A percentile compares a stretch with the other conserved stretches of the same genome.
These are phyloP conservation scores for Acanthosepion esculentum DNA, from an alignment of 2,888 invertebrate species.

Conservation along the genomic window DNA sequence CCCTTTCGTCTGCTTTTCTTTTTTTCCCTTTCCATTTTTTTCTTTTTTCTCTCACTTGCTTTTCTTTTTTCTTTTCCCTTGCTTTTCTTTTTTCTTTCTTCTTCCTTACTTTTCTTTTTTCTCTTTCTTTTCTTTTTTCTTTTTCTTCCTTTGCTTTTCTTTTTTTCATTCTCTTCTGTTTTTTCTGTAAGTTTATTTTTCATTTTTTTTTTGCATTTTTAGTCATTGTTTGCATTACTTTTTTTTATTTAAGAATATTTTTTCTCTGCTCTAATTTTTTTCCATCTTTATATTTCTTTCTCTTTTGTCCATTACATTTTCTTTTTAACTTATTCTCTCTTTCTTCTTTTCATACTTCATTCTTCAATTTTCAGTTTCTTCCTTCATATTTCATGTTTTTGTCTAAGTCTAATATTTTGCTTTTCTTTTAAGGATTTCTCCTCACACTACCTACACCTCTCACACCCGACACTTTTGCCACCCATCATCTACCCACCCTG, in stretches of 20 bases:
- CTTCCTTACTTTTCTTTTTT: background rate
- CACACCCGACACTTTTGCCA: background rate
- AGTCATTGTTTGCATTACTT: background rate
- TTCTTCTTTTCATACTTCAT: background rate
- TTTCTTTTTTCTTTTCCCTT: background rate
- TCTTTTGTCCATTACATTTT: background rate
- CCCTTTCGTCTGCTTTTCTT: background rate
- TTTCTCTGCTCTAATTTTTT: background rate
- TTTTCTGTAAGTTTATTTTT: background rate
- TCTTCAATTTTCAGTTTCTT: background rate
- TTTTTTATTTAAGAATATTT: background rate
- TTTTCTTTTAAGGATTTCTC: background rate
- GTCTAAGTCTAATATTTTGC: background rate
- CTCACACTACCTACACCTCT: background rate
- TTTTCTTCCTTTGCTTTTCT: background rate
- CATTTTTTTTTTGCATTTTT: background rate
- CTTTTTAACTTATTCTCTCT: background rate
- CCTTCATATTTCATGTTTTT: constrained; percentile 8
- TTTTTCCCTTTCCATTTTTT: background rate
- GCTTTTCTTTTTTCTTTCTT: background rate
- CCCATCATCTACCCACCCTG: background rate
- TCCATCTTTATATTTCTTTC: background rate
- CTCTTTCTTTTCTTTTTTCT: background rate
- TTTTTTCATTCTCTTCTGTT: background rate
- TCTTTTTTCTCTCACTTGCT: background rate